phyloP scores from a whole-genome alignment of 2,888 invertebrate species.

The Ischnus inquisitorius region DNA sequence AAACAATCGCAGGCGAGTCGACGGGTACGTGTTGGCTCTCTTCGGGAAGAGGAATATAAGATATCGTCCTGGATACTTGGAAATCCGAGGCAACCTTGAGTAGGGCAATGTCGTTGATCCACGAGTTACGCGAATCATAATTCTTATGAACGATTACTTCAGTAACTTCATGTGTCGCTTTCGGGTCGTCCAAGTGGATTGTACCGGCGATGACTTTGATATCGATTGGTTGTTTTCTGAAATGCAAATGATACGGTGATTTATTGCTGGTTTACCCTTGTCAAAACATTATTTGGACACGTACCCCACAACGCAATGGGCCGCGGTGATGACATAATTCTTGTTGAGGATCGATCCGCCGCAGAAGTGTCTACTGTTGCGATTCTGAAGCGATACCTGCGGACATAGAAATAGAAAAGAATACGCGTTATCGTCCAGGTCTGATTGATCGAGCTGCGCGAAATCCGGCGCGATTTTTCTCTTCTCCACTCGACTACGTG shows the following conservation, averaged over 20 bases:
- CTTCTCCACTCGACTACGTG: neutral
- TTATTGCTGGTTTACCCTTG: neutral
- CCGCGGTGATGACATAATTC: conserved; percentile 76
- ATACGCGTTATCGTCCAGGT: neutral
- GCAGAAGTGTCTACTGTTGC: conserved; percentile 71
- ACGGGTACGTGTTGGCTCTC: conserved; percentile 69
- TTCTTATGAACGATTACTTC: conserved; percentile 71
- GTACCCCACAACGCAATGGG: conserved; percentile 76
- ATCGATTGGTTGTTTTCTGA: neutral
- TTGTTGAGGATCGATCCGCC: conserved; percentile 75
- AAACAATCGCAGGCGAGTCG: conserved; percentile 73
- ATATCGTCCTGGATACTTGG: conserved; percentile 85
- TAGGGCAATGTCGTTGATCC: conserved; percentile 79
- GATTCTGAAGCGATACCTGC: conserved; percentile 75
- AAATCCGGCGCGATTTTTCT: neutral
- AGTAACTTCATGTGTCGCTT: conserved; percentile 44
- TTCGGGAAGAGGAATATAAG: conserved; percentile 85
- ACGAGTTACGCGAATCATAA: conserved; percentile 69
- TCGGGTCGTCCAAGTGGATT: conserved; percentile 59
- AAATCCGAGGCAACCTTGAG: conserved; percentile 73
- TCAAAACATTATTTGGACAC: neutral
- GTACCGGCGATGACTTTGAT: conserved; percentile 72
- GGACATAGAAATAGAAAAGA: conserved; percentile 2
- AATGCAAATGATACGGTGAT: neutral
- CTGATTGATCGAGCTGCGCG: neutral